These are phyloP conservation scores for Lydus trimaculatus DNA, from an alignment of 2,888 invertebrate species.

Conservation along the genomic window DNA sequence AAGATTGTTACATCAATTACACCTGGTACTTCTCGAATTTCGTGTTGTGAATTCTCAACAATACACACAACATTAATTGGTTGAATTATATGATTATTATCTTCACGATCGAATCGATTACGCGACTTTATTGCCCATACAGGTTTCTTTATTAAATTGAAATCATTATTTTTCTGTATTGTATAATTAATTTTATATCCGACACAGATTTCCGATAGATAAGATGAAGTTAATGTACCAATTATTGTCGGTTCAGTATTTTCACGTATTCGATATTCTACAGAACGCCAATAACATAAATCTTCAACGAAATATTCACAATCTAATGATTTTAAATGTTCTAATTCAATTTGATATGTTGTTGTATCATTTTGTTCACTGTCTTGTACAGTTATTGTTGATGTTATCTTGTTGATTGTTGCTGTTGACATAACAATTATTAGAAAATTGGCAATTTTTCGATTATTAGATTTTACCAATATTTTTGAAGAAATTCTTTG, in stretches of 20 bases:
- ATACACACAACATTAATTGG: slow-evolving; percentile 59
- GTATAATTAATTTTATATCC: slow-evolving; percentile 62
- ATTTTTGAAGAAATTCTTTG: slow-evolving; percentile 17
- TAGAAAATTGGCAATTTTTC: background rate
- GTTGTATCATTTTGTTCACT: slow-evolving; percentile 39
- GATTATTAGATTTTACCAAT: background rate
- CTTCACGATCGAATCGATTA: slow-evolving; percentile 53
- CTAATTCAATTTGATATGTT: slow-evolving; percentile 43
- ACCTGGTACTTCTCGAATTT: slow-evolving; percentile 50
- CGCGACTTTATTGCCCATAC: slow-evolving; percentile 54
- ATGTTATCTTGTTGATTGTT: slow-evolving; percentile 38
- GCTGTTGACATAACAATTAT: slow-evolving; percentile 24
- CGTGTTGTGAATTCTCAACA: slow-evolving; percentile 56
- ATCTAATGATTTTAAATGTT: slow-evolving; percentile 42
- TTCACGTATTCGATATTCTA: slow-evolving; percentile 49
- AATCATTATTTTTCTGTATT: slow-evolving; percentile 22
- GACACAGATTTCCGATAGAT: slow-evolving; percentile 61
- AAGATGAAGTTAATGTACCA: slow-evolving; percentile 51
- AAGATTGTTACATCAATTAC: slow-evolving; percentile 61
- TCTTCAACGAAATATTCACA: slow-evolving; percentile 52
- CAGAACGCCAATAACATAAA: slow-evolving; percentile 55
- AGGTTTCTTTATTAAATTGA: slow-evolving; percentile 13
- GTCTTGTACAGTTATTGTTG: slow-evolving; percentile 45
- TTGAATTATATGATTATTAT: slow-evolving; percentile 37
- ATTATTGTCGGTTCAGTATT: slow-evolving; percentile 44